These are phyloP conservation scores for Numida meleagris DNA, from an alignment of 2,113 vertebrate species.

Conservation along the genomic window DNA sequence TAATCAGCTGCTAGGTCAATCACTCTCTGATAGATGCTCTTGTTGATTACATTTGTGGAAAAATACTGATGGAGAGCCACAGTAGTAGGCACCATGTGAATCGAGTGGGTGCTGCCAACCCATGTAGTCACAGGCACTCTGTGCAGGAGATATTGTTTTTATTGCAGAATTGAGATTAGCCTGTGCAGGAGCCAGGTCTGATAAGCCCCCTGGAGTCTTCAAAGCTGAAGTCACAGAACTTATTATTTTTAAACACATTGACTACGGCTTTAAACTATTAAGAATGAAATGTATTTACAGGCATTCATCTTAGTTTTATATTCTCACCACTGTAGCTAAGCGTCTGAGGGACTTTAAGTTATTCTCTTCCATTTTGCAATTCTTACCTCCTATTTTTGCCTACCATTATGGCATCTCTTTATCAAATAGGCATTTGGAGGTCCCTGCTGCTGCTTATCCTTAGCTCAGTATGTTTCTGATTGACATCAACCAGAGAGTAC, in stretches of 20 bases:
- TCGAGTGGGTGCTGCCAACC: not conserved
- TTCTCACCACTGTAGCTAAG: not conserved
- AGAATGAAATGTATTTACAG: not conserved
- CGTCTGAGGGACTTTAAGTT: not conserved
- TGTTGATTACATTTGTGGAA: not conserved
- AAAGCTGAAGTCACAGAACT: not conserved
- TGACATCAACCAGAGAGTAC: constrained; percentile 3
- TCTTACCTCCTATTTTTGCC: constrained; percentile 12
- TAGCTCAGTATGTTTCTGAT: not conserved
- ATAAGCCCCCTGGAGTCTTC: constrained; percentile 19
- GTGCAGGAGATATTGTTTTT: not conserved
- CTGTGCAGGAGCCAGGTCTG: not conserved
- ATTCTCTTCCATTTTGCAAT: not conserved
- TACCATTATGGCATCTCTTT: constrained; percentile 1
- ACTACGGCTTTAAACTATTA: not conserved
- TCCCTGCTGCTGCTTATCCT: constrained; percentile 29
- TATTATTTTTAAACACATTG: not conserved
- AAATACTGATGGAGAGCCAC: not conserved
- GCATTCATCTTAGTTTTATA: not conserved
- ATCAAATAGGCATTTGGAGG: not conserved
- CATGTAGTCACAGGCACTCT: not conserved
- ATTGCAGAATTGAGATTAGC: constrained; percentile 11
- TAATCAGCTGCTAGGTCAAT: constrained; percentile 37
- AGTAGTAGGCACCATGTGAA: not conserved
- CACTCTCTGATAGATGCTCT: not conserved